These are phyloP conservation scores for Uropetala carovei DNA, from an alignment of 2,888 invertebrate species.

Conservation along the genomic window DNA sequence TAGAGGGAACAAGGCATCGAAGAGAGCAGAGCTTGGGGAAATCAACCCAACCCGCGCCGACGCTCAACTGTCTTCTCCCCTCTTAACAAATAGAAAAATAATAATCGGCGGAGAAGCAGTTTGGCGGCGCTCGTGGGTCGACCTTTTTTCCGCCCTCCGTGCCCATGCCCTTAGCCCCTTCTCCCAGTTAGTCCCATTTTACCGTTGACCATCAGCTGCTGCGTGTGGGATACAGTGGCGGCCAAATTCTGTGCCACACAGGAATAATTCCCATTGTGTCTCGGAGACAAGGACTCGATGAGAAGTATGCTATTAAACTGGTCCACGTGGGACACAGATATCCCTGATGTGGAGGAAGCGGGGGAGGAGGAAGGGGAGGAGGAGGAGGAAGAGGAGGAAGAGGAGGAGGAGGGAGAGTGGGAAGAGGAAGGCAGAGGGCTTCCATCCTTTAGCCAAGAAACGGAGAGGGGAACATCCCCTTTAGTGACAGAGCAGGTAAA, in stretches of 20 bases:
- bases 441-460: conserved; percentile 87
- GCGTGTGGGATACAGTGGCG: conserved; percentile 85
- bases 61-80: conserved; percentile 47
- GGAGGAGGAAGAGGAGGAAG: conserved; percentile 37
- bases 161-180: conserved; percentile 60
- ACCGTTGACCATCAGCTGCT: conserved; percentile 87
- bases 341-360: conserved; percentile 71
- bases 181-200: conserved; percentile 72
- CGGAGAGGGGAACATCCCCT: conserved; percentile 86
- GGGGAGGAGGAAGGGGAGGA: conserved; percentile 45
- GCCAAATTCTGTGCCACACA: conserved; percentile 85
- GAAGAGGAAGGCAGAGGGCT: conserved; percentile 73
- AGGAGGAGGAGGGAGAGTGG: conserved; percentile 70
- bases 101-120: conserved; percentile 69
- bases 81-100: conserved; percentile 46
- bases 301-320: conserved; percentile 87
- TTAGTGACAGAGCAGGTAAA: conserved; percentile 86
- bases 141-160: conserved; percentile 34
- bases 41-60: conserved; percentile 33
- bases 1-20: conserved; percentile 57
- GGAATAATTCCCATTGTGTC: conserved; percentile 87
- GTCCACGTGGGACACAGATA: conserved; percentile 85
- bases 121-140: conserved; percentile 69
- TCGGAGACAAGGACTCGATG: conserved; percentile 85
- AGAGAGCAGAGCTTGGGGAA: conserved; percentile 28